A percentile compares a stretch with the other conserved stretches of the same genome.
phyloP scores from a whole-genome alignment of 37 sponge, comb jelly and placozoan genomes.

The Halichondria panicea region DNA sequence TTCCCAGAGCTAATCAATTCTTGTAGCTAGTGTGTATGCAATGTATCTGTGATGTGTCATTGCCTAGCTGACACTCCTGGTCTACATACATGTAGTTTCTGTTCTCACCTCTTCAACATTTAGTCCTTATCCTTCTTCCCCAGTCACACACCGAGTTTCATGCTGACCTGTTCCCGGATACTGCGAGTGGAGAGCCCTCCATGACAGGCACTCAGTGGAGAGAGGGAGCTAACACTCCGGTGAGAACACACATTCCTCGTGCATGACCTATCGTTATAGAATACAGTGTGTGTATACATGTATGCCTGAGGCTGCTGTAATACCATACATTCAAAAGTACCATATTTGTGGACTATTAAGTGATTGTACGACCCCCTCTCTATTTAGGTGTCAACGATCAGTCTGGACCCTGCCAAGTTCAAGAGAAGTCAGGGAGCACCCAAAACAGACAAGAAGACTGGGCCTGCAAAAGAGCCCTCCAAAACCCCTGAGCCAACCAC shows the following conservation, averaged over 20 bases:
- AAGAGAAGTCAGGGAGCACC: not conserved
- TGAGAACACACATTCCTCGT: too few relatives aligned
- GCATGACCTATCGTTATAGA: too few relatives aligned
- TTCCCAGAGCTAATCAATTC: too few relatives aligned
- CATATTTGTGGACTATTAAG: not conserved
- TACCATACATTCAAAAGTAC: not conserved
- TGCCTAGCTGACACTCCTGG: too few relatives aligned
- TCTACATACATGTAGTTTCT: too few relatives aligned
- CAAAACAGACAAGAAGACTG: slow-evolving; percentile 4
- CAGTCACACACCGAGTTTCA: slow-evolving; percentile 82
- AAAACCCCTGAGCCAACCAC: not conserved
- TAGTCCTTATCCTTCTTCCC: not conserved
- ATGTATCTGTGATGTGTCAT: too few relatives aligned
- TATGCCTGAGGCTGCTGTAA: too few relatives aligned
- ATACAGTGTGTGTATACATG: too few relatives aligned
- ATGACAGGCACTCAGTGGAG: slow-evolving; percentile 81
- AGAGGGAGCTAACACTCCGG: slow-evolving; percentile 51
- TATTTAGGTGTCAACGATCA: slow-evolving; percentile 59
- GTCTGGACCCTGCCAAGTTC: slow-evolving; percentile 53
- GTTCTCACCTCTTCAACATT: not conserved
- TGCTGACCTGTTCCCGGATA: slow-evolving; percentile 87
- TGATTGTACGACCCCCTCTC: not conserved
- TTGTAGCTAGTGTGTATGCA: too few relatives aligned
- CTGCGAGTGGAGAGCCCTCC: slow-evolving; percentile 47
- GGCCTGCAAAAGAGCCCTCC: not conserved